Conservation (phyloP, 2,888 invertebrate genomes). For the Cryptocephalus primarius region DNA sequence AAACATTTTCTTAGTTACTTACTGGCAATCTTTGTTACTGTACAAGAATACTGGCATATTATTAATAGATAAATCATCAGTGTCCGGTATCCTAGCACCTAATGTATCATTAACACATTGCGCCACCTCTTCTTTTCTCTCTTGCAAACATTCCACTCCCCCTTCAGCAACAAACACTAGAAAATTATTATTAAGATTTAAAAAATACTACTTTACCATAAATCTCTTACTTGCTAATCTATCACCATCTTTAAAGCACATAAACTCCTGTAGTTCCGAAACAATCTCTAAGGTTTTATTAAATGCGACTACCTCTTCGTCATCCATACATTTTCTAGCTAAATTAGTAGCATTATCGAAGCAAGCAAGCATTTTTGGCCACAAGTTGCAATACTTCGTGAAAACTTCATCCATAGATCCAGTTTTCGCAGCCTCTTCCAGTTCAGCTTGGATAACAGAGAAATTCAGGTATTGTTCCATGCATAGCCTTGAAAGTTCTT, state of each 20-base stretch:
- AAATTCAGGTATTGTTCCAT: slow-evolving; percentile 46
- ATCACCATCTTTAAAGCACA: slow-evolving; percentile 72
- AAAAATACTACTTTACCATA: neutral
- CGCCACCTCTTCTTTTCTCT: slow-evolving; percentile 48
- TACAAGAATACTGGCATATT: slow-evolving; percentile 42
- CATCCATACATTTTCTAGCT: slow-evolving; percentile 52
- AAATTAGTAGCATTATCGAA: slow-evolving; percentile 45
- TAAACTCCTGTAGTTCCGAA: slow-evolving; percentile 57
- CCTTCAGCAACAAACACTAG: slow-evolving; percentile 70
- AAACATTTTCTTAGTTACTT: slow-evolving; percentile 10
- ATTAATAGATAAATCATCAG: slow-evolving; percentile 41
- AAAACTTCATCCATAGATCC: slow-evolving; percentile 38
- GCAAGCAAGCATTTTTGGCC: slow-evolving; percentile 49
- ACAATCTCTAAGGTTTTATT: slow-evolving; percentile 55
- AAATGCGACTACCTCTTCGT: slow-evolving; percentile 49
- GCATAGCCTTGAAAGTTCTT: slow-evolving; percentile 42
- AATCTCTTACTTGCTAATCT: slow-evolving; percentile 59
- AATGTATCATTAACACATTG: slow-evolving; percentile 54
- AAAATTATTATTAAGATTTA: slow-evolving; percentile 20
- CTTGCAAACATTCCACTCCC: slow-evolving; percentile 63
- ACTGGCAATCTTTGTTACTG: slow-evolving; percentile 46
- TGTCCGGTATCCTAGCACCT: slow-evolving; percentile 39
- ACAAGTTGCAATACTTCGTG: slow-evolving; percentile 56
- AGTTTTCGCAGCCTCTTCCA: slow-evolving; percentile 56
- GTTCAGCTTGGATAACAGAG: slow-evolving; percentile 49